A percentile compares a stretch with the other conserved stretches of the same genome.
Conservation (phyloP, 2,888 invertebrate genomes). For the Mechanitis messenoides region DNA sequence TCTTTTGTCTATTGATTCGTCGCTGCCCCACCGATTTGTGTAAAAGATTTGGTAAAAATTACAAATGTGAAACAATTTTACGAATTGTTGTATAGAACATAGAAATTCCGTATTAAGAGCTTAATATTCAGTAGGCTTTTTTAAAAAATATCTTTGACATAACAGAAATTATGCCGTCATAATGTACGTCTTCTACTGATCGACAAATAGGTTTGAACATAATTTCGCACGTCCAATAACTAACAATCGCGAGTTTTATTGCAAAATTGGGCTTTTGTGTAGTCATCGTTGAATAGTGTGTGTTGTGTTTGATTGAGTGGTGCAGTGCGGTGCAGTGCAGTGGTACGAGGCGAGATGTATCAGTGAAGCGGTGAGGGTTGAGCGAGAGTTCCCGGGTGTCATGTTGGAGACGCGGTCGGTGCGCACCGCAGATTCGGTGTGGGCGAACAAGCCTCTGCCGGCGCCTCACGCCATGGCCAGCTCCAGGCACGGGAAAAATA, state of each 20-base stretch:
- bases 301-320: conserved; percentile 33
- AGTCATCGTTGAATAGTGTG: conserved; percentile 25
- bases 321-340: conserved; percentile 53
- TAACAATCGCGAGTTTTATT: conserved; percentile 51
- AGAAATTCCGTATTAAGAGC: conserved; percentile 11
- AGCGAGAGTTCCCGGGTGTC: conserved; percentile 64
- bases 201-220: conserved; percentile 53
- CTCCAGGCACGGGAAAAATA: conserved; percentile 81
- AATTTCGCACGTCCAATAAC: conserved; percentile 58
- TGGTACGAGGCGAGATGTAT: conserved; percentile 51
- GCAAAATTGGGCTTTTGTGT: conserved; percentile 28
- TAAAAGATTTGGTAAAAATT: conserved; percentile 52
- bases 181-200: conserved; percentile 47
- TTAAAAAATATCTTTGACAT: conserved; percentile 11
- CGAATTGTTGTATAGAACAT: conserved; percentile 35
- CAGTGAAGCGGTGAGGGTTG: conserved; percentile 52
- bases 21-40: conserved; percentile 67
- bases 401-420: conserved; percentile 85
- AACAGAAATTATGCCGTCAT: conserved; percentile 27
- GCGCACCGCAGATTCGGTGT: conserved; percentile 83
- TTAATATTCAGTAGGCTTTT: conserved; percentile 11
- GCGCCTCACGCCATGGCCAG: conserved; percentile 76
- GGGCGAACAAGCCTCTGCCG: conserved; percentile 79
- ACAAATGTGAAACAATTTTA: conserved; percentile 44
- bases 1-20: conserved; percentile 72